Evolutionary conservation across 64 coral and sea anemone species (phyloP), one percentile per base, ranked within the genome.

Genomic region (Pocillopora verrucosa): DNA sequence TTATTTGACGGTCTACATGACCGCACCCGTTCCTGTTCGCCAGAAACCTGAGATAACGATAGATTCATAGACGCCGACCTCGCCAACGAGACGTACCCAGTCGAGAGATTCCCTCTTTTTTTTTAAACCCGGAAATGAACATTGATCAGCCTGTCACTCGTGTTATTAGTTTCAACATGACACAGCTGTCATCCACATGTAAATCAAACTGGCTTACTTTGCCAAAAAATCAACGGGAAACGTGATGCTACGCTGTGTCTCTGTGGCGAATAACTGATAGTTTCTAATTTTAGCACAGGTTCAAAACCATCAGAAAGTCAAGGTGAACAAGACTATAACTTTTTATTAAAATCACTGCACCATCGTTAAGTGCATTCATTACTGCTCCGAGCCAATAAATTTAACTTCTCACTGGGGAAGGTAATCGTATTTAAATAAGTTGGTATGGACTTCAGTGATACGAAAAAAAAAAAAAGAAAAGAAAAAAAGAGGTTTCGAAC

Each of bases 271-370:
- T 67, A 16, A 16, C 20, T 20, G 9, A 67, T 16, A 67, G 9
- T 19, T 67, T 67, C 64, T 67, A 20, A 70, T 24, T 24, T 11
- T 11, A 70, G 67, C 67, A 24, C 5, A n/a, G 2, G 9, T 70
- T 70, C 25, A 7, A 70, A 26, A 24, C 67, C 22, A n/a, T 70
- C n/a, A 70, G 75, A 51, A 56, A 77, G 16, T 13, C 75, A 51
- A 5, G 36, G 56, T 77, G 3, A 17, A 51, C 17, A 72, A 56
- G 36, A 77, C 20, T 17, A 56, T 0, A 56, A 19, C 45, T 56
- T 19, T 76, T 77, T 77, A 77, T 77, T 77, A 24, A 74, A 77
- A 57, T 19, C 75, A 77, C 75, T 56, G 75, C 38, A 56, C 7
- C n/a, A 25, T 30, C 63, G 1, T 7, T 4, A 7, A 24, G 67